Evolutionary conservation across 2,797 vertebrate genomes (phyloP), one percentile per base, ranked within the genome.

Genomic region (Myotis vivesi): DNA sequence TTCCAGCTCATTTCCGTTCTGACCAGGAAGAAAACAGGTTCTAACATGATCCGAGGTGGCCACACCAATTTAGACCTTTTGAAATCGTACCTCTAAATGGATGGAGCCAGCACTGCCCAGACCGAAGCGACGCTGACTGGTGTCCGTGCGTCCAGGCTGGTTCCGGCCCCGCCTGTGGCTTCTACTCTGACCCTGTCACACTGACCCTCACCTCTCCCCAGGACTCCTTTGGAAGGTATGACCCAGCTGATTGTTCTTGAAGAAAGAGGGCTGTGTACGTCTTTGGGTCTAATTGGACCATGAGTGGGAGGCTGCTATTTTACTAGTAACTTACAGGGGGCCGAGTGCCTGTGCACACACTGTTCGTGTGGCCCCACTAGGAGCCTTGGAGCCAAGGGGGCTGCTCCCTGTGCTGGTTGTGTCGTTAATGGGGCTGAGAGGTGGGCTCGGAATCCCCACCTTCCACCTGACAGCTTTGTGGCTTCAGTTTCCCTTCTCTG

Each of bases 341-440:
- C 76, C 1, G 1, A 23, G 69, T 11, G 7, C 23, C 33, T 49
- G 30, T 53, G 25, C 3, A 53, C 36, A 53, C 2, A 2, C 11
- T 2, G 59, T 23, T 25, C 69, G 44, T 16, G 1, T 5, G 19
- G 33, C 6, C 8, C 55, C 44, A 33, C 44, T 5, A 28, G 20
- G 22, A 17, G 16, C 11, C 0, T 22, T 72, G 9, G 19, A 72
- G 33, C 9, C 13, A 5, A 5, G 19, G 20, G 44, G 10, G 2
- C 82, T 7, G 0, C 4, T 7, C 13, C 12, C 66, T 9, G 49
- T 1, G 15, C 20, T 22, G 0, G 0, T 0, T 8, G 2, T 46
- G 38, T 72, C 25, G 36, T n/a, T 3, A 68, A 19, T 7, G 38
- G 38, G 41, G 10, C 30, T 41, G 7, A 33, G 57, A 38, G 20